Base-by-base conservation (phyloP, 2,888 invertebrate species). In the Drosophila diplacantha region DNA sequence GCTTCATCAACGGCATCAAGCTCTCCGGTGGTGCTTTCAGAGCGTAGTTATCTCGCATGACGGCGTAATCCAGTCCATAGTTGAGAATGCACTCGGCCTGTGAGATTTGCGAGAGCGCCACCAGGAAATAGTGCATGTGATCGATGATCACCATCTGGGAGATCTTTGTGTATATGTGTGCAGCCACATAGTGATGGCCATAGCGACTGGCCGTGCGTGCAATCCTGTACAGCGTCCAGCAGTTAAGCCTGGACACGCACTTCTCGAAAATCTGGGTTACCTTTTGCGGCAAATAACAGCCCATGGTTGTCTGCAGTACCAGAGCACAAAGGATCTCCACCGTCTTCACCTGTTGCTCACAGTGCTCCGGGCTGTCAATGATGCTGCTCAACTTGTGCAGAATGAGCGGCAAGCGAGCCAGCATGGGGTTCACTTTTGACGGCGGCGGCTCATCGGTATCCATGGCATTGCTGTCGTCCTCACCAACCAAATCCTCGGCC, bases 191-290 rank as follows among this genome's bases (percentile, higher is more conserved):
- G 81, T 94, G 94, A 85, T 96, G 95, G 0, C 95, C 95, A 85
- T 95, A 95, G 55, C 96, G 91, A 18, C 96, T 92, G 0, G 96
- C 96, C 14, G 96, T 95, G 55, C 97, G 90, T 0, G 94, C 96
- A 43, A 97, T 93, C 69, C 95, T 91, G 87, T 96, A 98, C 80
- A 94, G 93, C 6, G 94, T 92, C 95, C 96, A 96, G 4, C 93
- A 91, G 80, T 94, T 93, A 0, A 92, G 91, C 11, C 88, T 88
- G 0, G 85, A 82, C 2, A 91, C 85, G 9, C 91, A 91, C n/a
- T 88, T 89, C 57, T 92, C 89, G 46, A 95, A 90, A 2, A 90
- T 90, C 47, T 90, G 88, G 34, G 90, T 88, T 16, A 92, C 91
- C 69, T 91, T 90, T 2, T 89, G 88, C 11, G 93, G 92, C 88